Percentiles rank a stretch among this genome's conserved stretches.
Evolutionary conservation across 2,113 vertebrate genomes (phyloP).

Genomic region (Sapajus apella): DNA sequence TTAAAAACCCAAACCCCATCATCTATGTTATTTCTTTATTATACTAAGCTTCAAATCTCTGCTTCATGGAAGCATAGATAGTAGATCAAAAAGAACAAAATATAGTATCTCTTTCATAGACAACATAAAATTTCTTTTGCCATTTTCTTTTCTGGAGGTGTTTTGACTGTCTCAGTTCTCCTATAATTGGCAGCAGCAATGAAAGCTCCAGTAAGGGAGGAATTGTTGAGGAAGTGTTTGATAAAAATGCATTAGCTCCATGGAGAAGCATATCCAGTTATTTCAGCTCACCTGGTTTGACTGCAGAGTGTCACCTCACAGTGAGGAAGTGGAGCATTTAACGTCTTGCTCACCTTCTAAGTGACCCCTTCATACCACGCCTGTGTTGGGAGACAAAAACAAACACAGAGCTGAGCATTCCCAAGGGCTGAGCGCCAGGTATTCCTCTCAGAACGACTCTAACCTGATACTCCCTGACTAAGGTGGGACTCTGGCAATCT

Average conservation of each 20-base stretch:
- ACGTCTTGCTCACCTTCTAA: slow-evolving; percentile 77
- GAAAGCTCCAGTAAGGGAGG: neutral
- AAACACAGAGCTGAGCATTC: slow-evolving; percentile 86
- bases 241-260: slow-evolving; percentile 44
- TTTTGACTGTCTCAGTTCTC: neutral
- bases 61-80: neutral
- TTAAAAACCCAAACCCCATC: neutral
- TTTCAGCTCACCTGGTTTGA: slow-evolving; percentile 78
- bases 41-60: neutral
- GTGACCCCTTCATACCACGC: slow-evolving; percentile 84
- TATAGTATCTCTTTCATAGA: neutral
- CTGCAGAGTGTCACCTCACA: slow-evolving; percentile 75
- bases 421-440: slow-evolving; percentile 84
- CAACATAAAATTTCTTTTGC: neutral
- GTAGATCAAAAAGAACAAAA: neutral
- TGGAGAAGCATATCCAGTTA: slow-evolving; percentile 59
- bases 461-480: slow-evolving; percentile 80
- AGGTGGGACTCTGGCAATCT: slow-evolving; percentile 81
- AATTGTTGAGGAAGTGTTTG: slow-evolving; percentile 13
- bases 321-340: slow-evolving; percentile 73
- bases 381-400: slow-evolving; percentile 85
- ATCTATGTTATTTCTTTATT: neutral
- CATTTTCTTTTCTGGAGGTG: neutral
- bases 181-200: neutral
- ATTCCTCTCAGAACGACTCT: slow-evolving; percentile 84